Percentiles rank a stretch among this genome's conserved stretches.
These are phyloP conservation scores for Lophotis ruficrista DNA, from an alignment of 2,113 vertebrate species.

Conservation along the genomic window DNA sequence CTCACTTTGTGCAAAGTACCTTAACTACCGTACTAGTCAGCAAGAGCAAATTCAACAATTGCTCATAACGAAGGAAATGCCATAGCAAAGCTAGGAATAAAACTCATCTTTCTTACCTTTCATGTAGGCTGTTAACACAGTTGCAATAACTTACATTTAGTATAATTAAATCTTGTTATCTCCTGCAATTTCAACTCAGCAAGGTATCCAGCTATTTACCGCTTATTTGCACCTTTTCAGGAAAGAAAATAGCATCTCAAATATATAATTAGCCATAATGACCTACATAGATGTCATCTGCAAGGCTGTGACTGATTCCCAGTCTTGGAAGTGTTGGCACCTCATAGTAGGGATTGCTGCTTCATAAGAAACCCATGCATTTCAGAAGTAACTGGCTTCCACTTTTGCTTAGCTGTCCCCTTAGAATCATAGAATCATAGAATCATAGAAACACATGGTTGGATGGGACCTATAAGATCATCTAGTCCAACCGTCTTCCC, in stretches of 20 bases:
- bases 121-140: background rate
- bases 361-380: background rate
- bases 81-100: background rate
- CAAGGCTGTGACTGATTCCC: background rate
- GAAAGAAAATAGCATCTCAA: background rate
- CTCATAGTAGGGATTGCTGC: background rate
- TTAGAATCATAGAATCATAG: too few relatives aligned
- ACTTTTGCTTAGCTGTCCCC: background rate
- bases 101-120: background rate
- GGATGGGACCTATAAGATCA: too few relatives aligned
- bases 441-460: too few relatives aligned
- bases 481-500: too few relatives aligned
- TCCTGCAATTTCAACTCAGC: background rate
- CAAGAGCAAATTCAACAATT: background rate
- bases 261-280: background rate
- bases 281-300: background rate
- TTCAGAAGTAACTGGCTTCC: background rate
- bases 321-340: background rate
- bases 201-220: background rate
- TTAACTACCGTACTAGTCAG: background rate
- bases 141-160: background rate
- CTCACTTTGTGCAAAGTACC: background rate
- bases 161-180: slow-evolving; percentile 5
- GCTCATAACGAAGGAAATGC: background rate
- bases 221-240: background rate